These are phyloP conservation scores for Cairina moschata DNA, from an alignment of 2,113 vertebrate genomes.

Conservation along the genomic window DNA sequence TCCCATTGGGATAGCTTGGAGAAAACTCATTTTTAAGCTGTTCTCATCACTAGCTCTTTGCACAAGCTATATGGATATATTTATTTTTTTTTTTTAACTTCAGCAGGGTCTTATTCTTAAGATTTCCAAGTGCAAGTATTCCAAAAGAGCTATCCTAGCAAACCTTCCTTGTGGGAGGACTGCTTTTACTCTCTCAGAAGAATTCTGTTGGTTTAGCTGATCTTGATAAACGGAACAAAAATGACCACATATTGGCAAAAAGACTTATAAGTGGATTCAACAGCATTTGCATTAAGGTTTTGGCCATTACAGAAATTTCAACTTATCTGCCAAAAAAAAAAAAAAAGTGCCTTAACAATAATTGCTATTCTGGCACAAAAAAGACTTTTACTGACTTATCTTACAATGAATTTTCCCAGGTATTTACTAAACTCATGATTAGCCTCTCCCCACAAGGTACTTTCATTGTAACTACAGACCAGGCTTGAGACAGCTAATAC, in stretches of 20 bases:
- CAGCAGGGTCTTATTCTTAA: background rate
- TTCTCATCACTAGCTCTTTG: background rate
- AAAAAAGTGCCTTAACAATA: slow-evolving; percentile 9
- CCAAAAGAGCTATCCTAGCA: background rate
- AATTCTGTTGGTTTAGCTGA: background rate
- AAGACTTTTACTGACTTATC: background rate
- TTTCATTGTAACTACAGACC: background rate
- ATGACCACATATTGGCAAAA: background rate
- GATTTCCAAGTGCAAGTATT: background rate
- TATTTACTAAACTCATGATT: background rate
- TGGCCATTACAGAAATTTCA: slow-evolving; percentile 7
- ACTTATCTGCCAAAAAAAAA: slow-evolving; percentile 5
- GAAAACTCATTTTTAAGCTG: background rate
- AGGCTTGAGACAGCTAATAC: background rate
- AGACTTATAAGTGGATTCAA: background rate
- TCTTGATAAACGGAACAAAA: background rate
- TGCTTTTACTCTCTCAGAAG: background rate
- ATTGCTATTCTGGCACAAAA: slow-evolving; percentile 35
- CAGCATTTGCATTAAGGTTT: slow-evolving; percentile 20
- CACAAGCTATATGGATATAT: background rate
- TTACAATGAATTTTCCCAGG: slow-evolving; percentile 29
- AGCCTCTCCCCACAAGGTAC: background rate
- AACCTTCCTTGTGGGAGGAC: background rate
- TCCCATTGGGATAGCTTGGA: background rate
- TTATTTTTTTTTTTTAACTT: background rate